Base-by-base conservation (phyloP, 2,113 vertebrate species). In the Dasyprocta punctata region DNA sequence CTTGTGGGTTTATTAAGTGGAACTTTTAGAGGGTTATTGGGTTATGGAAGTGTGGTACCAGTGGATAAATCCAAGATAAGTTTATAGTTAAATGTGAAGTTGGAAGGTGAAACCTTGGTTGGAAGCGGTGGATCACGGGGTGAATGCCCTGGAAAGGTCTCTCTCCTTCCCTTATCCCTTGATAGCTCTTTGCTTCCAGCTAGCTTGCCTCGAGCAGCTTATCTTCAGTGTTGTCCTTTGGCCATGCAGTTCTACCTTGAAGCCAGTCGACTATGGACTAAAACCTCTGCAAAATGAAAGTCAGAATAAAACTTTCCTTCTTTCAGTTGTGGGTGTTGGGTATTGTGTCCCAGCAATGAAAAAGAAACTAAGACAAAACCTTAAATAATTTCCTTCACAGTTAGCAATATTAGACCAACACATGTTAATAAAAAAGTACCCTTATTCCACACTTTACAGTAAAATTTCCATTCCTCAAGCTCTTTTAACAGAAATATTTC, bases 191-290 rank as follows among this genome's bases (percentile, higher is more conserved):
- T 75, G 11, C 11, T 44, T 44, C 71, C 38, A 75, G 38, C 71
- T 11, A 44, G 38, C 71, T 44, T 44, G 2, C 38, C 10, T 11
- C 13, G 41, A 75, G 11, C 24, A 44, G 24, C 44, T 24, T 28
- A 4, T 44, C 38, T 41, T 44, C 24, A 6, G 41, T 2, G 0
- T 5, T 33, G 12, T 3, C 63, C 30, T 4, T 65, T 13, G 12
- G 63, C 30, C 63, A 44, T 44, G n/a, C n/a, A n/a, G n/a, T n/a
- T n/a, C n/a, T 49, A 3, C 13, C 14, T 78, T 49, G 44, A 14
- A 41, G 44, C 26, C 44, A 17, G 13, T 11, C 2, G 3, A 47
- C 26, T 77, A 49, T 30, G 24, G 13, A 77, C 44, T 77, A 24
- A 47, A 17, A 16, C 44, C 28, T 78, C 28, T 30, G 17, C 28